Conservation (phyloP, 2,113 vertebrate species). For the Harpagus bidentatus region DNA sequence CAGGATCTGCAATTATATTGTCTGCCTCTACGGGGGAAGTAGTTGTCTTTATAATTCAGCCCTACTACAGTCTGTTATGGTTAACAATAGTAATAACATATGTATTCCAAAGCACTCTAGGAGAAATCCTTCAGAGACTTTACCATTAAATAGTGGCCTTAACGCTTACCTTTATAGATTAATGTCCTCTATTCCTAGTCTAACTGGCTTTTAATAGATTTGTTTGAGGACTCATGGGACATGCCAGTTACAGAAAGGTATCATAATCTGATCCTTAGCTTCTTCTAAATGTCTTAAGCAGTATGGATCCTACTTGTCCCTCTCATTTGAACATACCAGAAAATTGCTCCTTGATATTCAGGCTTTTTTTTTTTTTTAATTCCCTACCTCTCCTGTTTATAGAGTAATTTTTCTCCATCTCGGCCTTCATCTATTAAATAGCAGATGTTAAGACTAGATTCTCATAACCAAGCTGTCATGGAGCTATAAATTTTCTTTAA, state of each 20-base stretch:
- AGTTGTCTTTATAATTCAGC: neutral
- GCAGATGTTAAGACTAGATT: neutral
- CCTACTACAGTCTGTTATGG: neutral
- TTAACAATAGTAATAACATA: neutral
- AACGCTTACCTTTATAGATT: neutral
- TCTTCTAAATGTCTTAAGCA: neutral
- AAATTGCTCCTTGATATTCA: neutral
- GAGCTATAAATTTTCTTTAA: neutral
- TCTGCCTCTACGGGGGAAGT: neutral
- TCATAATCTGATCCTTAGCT: neutral
- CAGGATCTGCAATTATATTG: neutral
- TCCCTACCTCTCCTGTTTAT: neutral
- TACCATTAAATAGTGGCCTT: neutral
- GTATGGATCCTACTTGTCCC: neutral
- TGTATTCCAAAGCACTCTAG: neutral
- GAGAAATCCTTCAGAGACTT: slow-evolving; percentile 8
- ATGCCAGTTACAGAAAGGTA: neutral
- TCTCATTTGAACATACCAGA: neutral
- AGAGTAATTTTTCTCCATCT: neutral
- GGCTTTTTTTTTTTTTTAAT: too few relatives aligned
- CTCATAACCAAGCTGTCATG: neutral
- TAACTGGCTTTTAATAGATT: neutral
- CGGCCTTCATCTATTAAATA: neutral
- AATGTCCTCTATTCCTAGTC: neutral
- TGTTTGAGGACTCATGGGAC: neutral